Percentiles rank a stretch among this genome's conserved stretches.
phyloP scores from a whole-genome alignment of 2,797 vertebrate genomes.

The Brachyalestes nurse region DNA sequence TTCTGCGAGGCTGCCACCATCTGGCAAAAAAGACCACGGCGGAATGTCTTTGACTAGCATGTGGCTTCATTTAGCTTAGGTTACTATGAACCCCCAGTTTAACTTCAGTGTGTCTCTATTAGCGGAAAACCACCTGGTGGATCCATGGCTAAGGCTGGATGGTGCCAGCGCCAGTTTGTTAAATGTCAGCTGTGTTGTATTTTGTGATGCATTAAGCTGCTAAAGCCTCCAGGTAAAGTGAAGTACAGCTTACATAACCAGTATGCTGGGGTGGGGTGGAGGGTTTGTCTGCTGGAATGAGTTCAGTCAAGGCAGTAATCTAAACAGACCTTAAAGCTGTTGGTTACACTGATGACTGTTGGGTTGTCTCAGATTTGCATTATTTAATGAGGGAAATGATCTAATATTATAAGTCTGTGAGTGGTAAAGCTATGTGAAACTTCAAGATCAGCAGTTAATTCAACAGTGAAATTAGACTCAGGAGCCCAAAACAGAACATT shows the following conservation, averaged over 20 bases:
- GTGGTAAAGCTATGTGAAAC: too few species aligned
- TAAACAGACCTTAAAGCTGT: not conserved
- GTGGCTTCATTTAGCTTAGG: not conserved
- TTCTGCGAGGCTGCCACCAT: not conserved
- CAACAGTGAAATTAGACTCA: too few species aligned
- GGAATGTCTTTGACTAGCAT: not conserved
- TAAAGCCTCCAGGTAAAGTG: slow-evolving; percentile 68
- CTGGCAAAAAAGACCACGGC: not conserved
- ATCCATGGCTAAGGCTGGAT: not conserved
- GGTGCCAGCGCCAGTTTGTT: slow-evolving; percentile 50
- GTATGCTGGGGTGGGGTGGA: slow-evolving; percentile 26
- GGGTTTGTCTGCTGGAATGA: not conserved
- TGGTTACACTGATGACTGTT: not conserved
- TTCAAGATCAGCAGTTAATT: too few species aligned
- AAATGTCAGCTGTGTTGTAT: slow-evolving; percentile 59
- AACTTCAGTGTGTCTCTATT: not conserved
- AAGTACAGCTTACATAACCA: slow-evolving; percentile 62
- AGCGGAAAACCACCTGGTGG: not conserved
- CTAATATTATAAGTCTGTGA: too few species aligned
- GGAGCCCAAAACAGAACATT: too few species aligned
- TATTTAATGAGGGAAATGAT: too few species aligned
- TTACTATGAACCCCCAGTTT: not conserved
- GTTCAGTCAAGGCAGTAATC: slow-evolving; percentile 9
- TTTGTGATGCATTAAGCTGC: slow-evolving; percentile 63
- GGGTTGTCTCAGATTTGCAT: not conserved